Evolutionary conservation across 2,888 invertebrate genomes (phyloP).

Genomic region (Strigamia maritima): DNA sequence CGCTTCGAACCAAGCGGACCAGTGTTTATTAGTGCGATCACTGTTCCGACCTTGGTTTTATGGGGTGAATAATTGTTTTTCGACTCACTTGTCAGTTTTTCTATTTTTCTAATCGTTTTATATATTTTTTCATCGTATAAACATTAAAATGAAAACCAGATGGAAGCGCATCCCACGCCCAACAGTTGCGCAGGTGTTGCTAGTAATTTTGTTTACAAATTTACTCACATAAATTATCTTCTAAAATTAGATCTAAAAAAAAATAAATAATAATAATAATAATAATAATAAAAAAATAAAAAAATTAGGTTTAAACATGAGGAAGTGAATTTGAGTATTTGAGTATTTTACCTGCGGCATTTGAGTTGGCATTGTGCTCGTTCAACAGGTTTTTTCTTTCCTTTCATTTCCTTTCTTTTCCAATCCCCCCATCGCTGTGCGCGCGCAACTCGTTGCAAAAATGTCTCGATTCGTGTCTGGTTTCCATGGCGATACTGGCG

Average conservation of each 20-base stretch:
- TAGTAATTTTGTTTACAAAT: not conserved
- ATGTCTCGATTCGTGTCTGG: conserved; percentile 4
- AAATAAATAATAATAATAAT: no score
- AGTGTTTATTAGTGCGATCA: not conserved
- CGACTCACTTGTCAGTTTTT: no score
- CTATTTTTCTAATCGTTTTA: no score
- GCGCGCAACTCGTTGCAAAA: not conserved
- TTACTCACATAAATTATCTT: not conserved
- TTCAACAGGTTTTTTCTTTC: conserved; percentile 1
- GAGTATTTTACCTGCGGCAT: not conserved
- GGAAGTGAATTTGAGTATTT: not conserved
- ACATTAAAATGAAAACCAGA: not conserved
- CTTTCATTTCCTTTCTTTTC: not conserved
- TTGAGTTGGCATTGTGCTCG: not conserved
- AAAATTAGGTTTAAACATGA: not conserved
- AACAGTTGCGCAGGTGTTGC: not conserved
- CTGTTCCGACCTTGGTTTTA: not conserved
- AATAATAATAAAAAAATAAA: not conserved
- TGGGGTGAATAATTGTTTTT: not conserved
- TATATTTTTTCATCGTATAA: not conserved
- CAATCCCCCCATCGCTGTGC: not conserved
- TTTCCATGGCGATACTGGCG: not conserved
- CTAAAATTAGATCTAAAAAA: no score
- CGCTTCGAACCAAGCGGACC: not conserved
- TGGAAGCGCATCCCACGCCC: not conserved